Evolutionary conservation across 2,797 vertebrate species (phyloP).

Genomic region (Clarias pachynema): DNA sequence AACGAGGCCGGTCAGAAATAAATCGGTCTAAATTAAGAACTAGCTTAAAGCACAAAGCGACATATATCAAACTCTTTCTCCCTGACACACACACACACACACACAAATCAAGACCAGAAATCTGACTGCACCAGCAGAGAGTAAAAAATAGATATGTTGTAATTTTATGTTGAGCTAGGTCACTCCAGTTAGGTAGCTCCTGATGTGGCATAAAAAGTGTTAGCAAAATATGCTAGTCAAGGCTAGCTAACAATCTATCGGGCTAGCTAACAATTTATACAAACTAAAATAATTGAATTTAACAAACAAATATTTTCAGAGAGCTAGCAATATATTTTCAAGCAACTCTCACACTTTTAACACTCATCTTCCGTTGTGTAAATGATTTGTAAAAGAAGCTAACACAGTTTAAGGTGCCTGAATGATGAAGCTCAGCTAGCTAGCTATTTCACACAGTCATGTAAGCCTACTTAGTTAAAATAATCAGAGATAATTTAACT

Average conservation of each 20-base stretch:
- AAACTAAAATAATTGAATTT: not conserved
- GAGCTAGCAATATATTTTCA: not conserved
- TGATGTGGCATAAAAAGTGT: not conserved
- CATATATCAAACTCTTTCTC: constrained; percentile 4
- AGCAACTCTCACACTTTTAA: not conserved
- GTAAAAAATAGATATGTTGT: not conserved
- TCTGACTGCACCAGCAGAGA: not conserved
- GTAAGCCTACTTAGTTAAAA: too few species aligned
- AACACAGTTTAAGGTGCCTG: not conserved
- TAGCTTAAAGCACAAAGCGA: constrained; percentile 22
- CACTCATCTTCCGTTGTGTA: not conserved
- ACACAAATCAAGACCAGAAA: not conserved
- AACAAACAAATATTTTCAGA: not conserved
- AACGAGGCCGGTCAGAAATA: constrained; percentile 43
- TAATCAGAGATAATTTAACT: too few species aligned
- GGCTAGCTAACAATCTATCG: not conserved
- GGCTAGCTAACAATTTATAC: not conserved
- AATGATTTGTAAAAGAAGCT: not conserved
- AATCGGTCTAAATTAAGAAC: constrained; percentile 37
- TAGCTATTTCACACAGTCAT: not conserved
- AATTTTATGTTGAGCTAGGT: not conserved
- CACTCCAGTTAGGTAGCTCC: not conserved
- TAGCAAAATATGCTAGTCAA: not conserved
- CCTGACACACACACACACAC: not conserved
- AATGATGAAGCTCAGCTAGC: not conserved